A percentile compares a stretch with the other conserved stretches of the same genome.
Conservation (phyloP, 2,113 vertebrate genomes). For the Lamprologus lemairii region DNA sequence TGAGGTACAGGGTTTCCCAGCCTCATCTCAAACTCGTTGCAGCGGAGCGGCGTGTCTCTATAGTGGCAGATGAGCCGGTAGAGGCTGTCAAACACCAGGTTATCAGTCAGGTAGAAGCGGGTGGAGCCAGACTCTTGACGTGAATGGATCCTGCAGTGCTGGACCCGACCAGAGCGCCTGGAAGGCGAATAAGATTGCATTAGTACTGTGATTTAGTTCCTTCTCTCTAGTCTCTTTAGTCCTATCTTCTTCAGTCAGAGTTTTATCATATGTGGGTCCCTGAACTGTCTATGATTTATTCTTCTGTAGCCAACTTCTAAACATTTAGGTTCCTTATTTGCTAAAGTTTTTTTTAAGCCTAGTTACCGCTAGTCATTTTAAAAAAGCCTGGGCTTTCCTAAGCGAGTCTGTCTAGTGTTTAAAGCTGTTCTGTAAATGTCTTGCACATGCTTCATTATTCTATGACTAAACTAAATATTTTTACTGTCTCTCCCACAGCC, state of each 20-base stretch:
- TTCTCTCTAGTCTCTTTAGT: not conserved
- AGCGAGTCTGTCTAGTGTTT: not conserved
- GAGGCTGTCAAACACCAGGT: conserved; percentile 84
- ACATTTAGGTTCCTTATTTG: not conserved
- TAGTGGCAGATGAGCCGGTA: conserved; percentile 85
- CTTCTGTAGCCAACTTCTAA: not conserved
- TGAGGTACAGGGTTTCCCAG: conserved; percentile 80
- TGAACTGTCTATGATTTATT: not conserved
- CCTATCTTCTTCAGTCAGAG: not conserved
- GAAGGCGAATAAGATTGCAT: not conserved
- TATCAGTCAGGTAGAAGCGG: conserved; percentile 83
- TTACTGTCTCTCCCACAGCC: not conserved
- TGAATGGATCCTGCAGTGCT: conserved; percentile 83
- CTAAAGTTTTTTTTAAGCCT: not conserved
- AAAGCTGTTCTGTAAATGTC: not conserved
- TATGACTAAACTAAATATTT: not conserved
- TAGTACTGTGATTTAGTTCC: not conserved
- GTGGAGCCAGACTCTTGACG: conserved; percentile 79
- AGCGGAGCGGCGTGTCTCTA: conserved; percentile 81
- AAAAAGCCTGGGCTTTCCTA: not conserved
- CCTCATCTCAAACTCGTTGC: conserved; percentile 85
- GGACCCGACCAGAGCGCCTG: conserved; percentile 81
- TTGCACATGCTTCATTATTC: not conserved
- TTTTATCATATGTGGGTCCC: not conserved
- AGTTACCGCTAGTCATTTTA: not conserved